These are phyloP conservation scores for Hestina assimilis DNA, from an alignment of 1,140 invertebrate species.

Conservation along the genomic window DNA sequence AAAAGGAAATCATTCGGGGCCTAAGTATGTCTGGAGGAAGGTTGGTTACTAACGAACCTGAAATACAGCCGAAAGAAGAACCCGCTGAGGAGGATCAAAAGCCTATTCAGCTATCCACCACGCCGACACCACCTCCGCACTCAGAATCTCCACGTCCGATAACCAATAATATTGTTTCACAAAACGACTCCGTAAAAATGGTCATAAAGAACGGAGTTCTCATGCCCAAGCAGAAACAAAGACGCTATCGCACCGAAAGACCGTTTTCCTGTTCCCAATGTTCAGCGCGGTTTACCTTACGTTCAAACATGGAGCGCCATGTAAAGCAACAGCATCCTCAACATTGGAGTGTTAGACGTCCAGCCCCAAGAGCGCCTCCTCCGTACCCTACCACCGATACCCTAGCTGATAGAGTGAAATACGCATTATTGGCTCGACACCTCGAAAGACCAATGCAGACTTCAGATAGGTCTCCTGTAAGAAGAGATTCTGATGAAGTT, in stretches of 20 bases:
- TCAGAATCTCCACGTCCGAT: constrained; percentile 62
- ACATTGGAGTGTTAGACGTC: constrained; percentile 88
- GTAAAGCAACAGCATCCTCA: constrained; percentile 96
- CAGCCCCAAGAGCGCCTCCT: constrained; percentile 71
- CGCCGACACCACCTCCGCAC: constrained; percentile 53
- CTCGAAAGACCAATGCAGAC: constrained; percentile 80
- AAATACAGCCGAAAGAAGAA: constrained; percentile 56
- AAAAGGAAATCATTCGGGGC: constrained; percentile 82
- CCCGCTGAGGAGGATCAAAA: constrained; percentile 69
- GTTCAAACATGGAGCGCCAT: constrained; percentile 96
- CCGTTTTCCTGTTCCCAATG: constrained; percentile 94
- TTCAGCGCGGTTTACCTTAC: constrained; percentile 91
- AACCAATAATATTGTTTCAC: constrained; percentile 50
- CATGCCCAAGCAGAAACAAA: constrained; percentile 94
- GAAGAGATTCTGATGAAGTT: constrained; percentile 79
- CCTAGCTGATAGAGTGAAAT: constrained; percentile 87
- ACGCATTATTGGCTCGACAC: constrained; percentile 87
- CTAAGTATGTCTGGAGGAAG: constrained; percentile 84
- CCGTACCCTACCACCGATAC: constrained; percentile 64
- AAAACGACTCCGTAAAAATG: constrained; percentile 88
- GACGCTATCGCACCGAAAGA: constrained; percentile 93
- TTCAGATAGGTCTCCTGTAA: constrained; percentile 61
- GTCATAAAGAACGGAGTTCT: constrained; percentile 93
- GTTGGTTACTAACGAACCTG: constrained; percentile 79
- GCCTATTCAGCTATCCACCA: constrained; percentile 47